These are phyloP conservation scores for Pristis pectinata DNA, from an alignment of 2,797 vertebrate species.

Conservation along the genomic window DNA sequence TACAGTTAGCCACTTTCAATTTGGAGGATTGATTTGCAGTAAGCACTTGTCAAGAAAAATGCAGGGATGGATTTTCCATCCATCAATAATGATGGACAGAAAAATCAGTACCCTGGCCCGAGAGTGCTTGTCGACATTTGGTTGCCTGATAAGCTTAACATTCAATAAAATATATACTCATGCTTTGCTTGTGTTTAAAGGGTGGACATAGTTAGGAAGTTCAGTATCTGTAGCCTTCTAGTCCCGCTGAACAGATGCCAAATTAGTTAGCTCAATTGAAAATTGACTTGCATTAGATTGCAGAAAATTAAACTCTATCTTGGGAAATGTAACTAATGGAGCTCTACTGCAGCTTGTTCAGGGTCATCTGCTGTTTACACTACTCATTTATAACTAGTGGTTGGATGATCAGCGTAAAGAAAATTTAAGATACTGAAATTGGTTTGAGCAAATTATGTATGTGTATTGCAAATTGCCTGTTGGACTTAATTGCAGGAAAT, in stretches of 20 bases:
- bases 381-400: neutral
- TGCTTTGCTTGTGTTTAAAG: neutral
- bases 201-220: neutral
- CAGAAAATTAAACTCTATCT: neutral
- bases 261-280: neutral
- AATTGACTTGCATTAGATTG: neutral
- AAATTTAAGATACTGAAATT: neutral
- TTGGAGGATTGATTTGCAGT: neutral
- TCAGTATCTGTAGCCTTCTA: neutral
- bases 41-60: neutral
- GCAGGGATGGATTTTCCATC: neutral
- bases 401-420: neutral
- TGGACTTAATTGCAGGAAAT: neutral
- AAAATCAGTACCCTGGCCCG: neutral
- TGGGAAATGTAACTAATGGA: neutral
- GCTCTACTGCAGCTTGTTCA: neutral
- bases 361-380: neutral
- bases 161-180: neutral
- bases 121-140: neutral
- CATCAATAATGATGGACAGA: neutral
- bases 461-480: neutral
- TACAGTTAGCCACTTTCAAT: neutral
- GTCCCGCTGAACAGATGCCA: neutral
- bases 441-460: neutral
- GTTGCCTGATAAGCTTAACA: neutral